Evolutionary conservation across 2,888 invertebrate genomes (phyloP).

Genomic region (Pseudococcus viburni): DNA sequence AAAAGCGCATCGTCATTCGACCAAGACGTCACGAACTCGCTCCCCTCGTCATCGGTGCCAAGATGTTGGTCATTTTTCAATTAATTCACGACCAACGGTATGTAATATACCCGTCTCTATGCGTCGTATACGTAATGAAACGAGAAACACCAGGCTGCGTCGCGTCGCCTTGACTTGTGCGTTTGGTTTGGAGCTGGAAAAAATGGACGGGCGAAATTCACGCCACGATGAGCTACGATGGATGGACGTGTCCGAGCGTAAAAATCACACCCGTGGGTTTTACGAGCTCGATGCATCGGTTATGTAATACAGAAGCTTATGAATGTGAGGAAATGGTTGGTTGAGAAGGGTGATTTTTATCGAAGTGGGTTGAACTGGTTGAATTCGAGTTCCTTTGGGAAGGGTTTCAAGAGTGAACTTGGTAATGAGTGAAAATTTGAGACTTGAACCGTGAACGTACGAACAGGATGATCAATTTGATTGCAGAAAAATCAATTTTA

Average conservation of each 20-base stretch:
- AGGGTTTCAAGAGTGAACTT: no score
- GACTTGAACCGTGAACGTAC: no score
- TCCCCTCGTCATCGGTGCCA: slow-evolving; percentile 10
- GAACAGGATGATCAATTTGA: no score
- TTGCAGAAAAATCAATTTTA: no score
- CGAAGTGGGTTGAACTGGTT: background rate
- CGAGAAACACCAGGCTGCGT: background rate
- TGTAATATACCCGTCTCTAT: background rate
- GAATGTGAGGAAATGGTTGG: background rate
- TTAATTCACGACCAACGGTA: background rate
- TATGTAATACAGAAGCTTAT: background rate
- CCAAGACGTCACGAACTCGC: slow-evolving; percentile 44
- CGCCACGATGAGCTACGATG: background rate
- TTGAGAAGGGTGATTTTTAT: background rate
- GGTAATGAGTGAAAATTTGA: no score
- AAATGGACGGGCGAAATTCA: background rate
- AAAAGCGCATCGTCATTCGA: slow-evolving; percentile 37
- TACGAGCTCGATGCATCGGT: background rate
- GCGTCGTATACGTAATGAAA: no score
- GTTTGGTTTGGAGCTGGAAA: background rate
- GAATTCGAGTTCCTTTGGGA: background rate
- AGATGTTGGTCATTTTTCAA: slow-evolving; percentile 36
- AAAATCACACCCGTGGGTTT: background rate
- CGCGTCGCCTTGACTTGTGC: background rate
- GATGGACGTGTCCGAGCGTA: slow-evolving; percentile 30